These are phyloP conservation scores for Lontra canadensis DNA, from an alignment of 2,113 vertebrate genomes.

Conservation along the genomic window DNA sequence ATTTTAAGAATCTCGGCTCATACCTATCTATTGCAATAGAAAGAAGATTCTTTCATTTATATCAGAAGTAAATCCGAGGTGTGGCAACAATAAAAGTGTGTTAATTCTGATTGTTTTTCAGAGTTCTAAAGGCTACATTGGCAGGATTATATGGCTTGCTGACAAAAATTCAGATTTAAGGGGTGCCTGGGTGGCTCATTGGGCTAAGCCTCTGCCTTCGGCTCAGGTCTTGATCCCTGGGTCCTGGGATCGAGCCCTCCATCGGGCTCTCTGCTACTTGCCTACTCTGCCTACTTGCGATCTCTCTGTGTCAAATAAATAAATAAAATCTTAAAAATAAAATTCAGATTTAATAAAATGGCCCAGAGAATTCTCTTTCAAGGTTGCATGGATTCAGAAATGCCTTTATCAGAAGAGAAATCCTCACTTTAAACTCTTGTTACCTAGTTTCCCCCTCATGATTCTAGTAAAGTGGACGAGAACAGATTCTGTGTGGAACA, in stretches of 20 bases:
- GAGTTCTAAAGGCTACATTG: background rate
- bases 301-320: too few relatives aligned
- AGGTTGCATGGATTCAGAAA: background rate
- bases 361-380: background rate
- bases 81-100: background rate
- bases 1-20: background rate
- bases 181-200: too few relatives aligned
- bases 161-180: background rate
- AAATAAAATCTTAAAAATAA: background rate
- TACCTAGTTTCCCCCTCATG: background rate
- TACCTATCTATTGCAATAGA: background rate
- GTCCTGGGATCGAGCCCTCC: too few relatives aligned
- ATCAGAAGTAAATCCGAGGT: background rate
- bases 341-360: background rate
- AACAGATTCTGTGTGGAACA: background rate
- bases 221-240: too few relatives aligned
- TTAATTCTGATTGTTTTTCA: constrained; percentile 9
- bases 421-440: background rate
- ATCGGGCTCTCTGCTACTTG: too few relatives aligned
- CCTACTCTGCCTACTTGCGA: too few relatives aligned
- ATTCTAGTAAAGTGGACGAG: background rate
- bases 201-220: too few relatives aligned
- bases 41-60: background rate
- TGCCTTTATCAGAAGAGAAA: background rate
- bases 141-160: background rate